Percentiles rank a stretch among this genome's conserved stretches.
Conservation (phyloP, 2,113 vertebrate species). For the Larimichthys crocea region DNA sequence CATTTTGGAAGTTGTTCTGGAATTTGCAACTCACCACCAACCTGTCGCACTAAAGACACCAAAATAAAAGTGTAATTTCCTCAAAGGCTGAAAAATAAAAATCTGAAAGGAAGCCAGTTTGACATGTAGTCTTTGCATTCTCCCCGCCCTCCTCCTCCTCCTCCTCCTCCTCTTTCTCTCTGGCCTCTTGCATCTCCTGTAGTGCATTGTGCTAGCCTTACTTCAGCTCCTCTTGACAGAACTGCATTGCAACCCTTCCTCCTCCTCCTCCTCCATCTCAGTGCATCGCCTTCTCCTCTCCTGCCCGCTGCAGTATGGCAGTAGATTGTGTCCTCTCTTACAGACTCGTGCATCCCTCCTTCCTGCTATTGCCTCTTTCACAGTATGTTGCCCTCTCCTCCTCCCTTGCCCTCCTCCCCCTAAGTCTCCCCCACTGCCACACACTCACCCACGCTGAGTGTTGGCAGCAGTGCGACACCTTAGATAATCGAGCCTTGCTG, state of each 20-base stretch:
- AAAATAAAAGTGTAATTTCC: slow-evolving; percentile 36
- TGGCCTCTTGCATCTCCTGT: slow-evolving; percentile 82
- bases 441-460: slow-evolving; percentile 79
- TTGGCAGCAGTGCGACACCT: slow-evolving; percentile 80
- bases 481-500: slow-evolving; percentile 80
- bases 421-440: slow-evolving; percentile 72
- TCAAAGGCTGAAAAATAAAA: slow-evolving; percentile 45
- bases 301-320: slow-evolving; percentile 80
- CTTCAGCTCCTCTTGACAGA: slow-evolving; percentile 79
- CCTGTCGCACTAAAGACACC: slow-evolving; percentile 42
- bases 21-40: slow-evolving; percentile 37
- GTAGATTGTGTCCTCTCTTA: slow-evolving; percentile 65
- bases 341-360: slow-evolving; percentile 82
- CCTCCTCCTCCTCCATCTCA: slow-evolving; percentile 70
- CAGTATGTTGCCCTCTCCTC: slow-evolving; percentile 75
- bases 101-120: slow-evolving; percentile 79
- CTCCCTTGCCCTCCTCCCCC: slow-evolving; percentile 43
- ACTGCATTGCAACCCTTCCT: slow-evolving; percentile 80
- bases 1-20: slow-evolving; percentile 24
- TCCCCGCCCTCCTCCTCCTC: slow-evolving; percentile 55
- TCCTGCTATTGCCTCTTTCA: slow-evolving; percentile 82
- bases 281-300: slow-evolving; percentile 79
- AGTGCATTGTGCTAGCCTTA: slow-evolving; percentile 85
- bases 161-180: slow-evolving; percentile 52
- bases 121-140: slow-evolving; percentile 87